These are phyloP conservation scores for Alces alces DNA, from an alignment of 2,113 vertebrate genomes.

Conservation along the genomic window DNA sequence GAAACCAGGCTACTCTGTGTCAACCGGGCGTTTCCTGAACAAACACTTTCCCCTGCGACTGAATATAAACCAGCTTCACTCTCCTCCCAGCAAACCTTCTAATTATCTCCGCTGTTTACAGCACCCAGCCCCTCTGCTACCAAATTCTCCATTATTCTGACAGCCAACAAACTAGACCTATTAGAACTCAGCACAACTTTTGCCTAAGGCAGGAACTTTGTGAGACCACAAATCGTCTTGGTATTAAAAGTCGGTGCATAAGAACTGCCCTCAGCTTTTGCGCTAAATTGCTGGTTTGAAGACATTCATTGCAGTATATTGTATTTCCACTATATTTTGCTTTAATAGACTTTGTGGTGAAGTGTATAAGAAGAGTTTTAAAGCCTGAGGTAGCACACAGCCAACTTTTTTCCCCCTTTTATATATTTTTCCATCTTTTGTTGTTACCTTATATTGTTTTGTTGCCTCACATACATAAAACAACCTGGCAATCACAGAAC, in stretches of 20 bases:
- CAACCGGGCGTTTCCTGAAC: constrained; percentile 58
- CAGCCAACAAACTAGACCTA: constrained; percentile 91
- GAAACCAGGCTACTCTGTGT: neutral
- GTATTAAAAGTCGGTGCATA: constrained; percentile 90
- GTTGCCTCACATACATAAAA: constrained; percentile 76
- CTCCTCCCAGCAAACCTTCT: constrained; percentile 85
- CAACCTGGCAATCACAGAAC: constrained; percentile 67
- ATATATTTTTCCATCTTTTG: constrained; percentile 82
- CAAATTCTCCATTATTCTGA: constrained; percentile 94
- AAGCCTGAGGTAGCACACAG: constrained; percentile 79
- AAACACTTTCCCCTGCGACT: constrained; percentile 59
- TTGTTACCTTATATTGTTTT: constrained; percentile 79
- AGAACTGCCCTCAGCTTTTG: constrained; percentile 87
- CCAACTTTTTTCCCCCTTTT: constrained; percentile 57
- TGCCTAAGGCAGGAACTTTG: constrained; percentile 85
- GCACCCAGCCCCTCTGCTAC: constrained; percentile 83
- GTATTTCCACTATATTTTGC: constrained; percentile 83
- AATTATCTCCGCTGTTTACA: constrained; percentile 92
- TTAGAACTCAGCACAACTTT: constrained; percentile 84
- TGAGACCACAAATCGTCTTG: constrained; percentile 87
- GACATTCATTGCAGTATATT: constrained; percentile 81
- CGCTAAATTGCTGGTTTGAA: constrained; percentile 85
- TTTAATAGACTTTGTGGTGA: constrained; percentile 85
- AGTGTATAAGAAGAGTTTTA: constrained; percentile 82
- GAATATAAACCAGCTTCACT: constrained; percentile 74